Evolutionary conservation across 2,888 invertebrate genomes (phyloP).

Genomic region (Laothoe populi): DNA sequence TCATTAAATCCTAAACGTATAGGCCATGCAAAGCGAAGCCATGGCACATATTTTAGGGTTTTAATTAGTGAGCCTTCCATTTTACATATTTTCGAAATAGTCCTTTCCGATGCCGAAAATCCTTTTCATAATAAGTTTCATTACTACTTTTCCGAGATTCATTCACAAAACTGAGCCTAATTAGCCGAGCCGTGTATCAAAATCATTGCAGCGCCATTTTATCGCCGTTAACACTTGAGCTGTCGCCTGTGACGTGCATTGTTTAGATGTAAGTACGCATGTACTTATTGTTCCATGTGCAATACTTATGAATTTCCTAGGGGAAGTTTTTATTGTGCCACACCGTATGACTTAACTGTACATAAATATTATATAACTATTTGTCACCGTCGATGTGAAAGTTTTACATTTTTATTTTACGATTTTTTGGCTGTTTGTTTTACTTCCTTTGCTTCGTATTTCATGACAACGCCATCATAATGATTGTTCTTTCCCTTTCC

Average conservation of each 20-base stretch:
- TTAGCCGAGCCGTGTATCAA: background rate
- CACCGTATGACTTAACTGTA: constrained; percentile 58
- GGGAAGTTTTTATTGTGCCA: constrained; percentile 65
- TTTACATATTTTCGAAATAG: no score
- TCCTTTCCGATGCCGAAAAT: no score
- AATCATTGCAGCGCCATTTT: constrained; percentile 59
- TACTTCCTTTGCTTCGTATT: background rate
- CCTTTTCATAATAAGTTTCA: no score
- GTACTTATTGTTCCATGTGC: constrained; percentile 71
- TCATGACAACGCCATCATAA: no score
- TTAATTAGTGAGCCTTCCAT: no score
- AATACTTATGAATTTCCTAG: constrained; percentile 79
- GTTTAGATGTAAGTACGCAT: constrained; percentile 77
- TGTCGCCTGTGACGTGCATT: constrained; percentile 72
- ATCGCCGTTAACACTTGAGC: constrained; percentile 65
- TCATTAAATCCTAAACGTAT: no score
- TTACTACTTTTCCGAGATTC: background rate
- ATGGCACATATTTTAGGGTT: no score
- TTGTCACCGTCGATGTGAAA: constrained; percentile 11
- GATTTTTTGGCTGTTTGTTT: background rate
- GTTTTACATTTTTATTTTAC: constrained; percentile 1
- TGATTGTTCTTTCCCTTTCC: no score
- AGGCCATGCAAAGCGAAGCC: no score
- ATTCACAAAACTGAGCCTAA: background rate
- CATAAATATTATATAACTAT: constrained; percentile 39